A percentile compares a stretch with the other conserved stretches of the same genome.
phyloP scores from a whole-genome alignment of 1,140 invertebrate genomes.

The Lordiphosa collinella region DNA sequence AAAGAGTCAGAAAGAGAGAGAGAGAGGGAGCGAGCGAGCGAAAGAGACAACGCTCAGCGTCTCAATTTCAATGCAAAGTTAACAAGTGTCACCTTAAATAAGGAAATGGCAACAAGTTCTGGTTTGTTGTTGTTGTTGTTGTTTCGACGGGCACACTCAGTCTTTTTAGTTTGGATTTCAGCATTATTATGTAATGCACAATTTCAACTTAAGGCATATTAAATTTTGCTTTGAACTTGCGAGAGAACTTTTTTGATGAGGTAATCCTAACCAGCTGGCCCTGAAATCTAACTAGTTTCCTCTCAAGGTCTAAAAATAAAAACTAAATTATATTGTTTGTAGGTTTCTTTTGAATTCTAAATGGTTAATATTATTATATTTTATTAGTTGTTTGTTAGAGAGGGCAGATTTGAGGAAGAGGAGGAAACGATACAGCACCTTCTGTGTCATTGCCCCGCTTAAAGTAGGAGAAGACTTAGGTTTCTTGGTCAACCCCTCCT shows the following conservation, averaged over 20 bases:
- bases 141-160: constrained; percentile 13
- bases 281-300: constrained; percentile 24
- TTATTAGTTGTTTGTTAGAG: too few relatives aligned
- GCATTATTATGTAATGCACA: constrained; percentile 8
- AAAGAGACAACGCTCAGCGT: constrained; percentile 18
- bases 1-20: neutral
- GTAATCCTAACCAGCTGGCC: constrained; percentile 27
- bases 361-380: too few relatives aligned
- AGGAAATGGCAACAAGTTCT: constrained; percentile 68
- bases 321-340: neutral
- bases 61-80: constrained; percentile 70
- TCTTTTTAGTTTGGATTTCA: constrained; percentile 20
- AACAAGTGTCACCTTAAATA: constrained; percentile 73
- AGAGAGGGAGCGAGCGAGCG: constrained; percentile 1
- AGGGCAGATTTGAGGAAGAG: too few relatives aligned
- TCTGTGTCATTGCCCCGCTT: too few relatives aligned
- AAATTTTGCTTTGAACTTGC: constrained; percentile 48
- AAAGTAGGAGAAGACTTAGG: too few relatives aligned
- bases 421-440: too few relatives aligned
- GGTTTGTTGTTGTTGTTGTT: constrained; percentile 22
- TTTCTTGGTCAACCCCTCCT: too few relatives aligned
- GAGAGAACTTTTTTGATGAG: constrained; percentile 27
- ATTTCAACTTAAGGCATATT: constrained; percentile 5
- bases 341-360: neutral
- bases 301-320: constrained; percentile 3